phyloP scores from a whole-genome alignment of 2,113 vertebrate species.

The Oplegnathus fasciatus region DNA sequence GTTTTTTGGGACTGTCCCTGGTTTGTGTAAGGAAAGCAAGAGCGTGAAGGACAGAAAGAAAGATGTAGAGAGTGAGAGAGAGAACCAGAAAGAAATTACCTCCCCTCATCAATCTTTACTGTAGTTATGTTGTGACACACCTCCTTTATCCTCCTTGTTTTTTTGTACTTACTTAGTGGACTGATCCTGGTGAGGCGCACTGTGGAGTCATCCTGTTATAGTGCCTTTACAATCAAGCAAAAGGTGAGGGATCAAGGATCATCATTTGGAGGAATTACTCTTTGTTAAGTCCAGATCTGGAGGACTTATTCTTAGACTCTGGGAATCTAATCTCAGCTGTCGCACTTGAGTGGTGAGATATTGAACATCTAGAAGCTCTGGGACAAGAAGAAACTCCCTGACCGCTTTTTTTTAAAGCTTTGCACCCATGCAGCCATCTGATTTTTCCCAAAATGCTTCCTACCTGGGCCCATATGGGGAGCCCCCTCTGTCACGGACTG shows the following conservation, averaged over 20 bases:
- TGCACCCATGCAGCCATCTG: constrained; percentile 50
- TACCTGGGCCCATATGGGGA: constrained; percentile 46
- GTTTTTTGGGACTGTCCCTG: not conserved
- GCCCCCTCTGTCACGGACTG: constrained; percentile 73
- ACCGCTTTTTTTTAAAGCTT: not conserved
- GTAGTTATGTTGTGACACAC: constrained; percentile 23
- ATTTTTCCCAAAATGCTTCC: constrained; percentile 55
- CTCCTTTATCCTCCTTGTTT: not conserved
- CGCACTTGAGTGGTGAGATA: constrained; percentile 26
- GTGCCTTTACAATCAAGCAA: constrained; percentile 61
- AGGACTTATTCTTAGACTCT: constrained; percentile 76
- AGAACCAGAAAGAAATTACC: not conserved
- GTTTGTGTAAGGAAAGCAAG: not conserved
- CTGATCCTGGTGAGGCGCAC: constrained; percentile 6
- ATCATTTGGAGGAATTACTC: constrained; percentile 76
- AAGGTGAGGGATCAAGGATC: constrained; percentile 70
- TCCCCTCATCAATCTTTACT: not conserved
- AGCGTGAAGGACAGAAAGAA: not conserved
- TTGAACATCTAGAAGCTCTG: constrained; percentile 30
- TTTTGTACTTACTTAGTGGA: constrained; percentile 2
- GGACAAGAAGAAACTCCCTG: not conserved
- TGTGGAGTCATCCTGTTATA: constrained; percentile 20
- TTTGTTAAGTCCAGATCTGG: constrained; percentile 73
- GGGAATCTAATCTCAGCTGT: constrained; percentile 63
- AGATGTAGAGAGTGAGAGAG: not conserved